phyloP scores from a whole-genome alignment of 2,797 vertebrate genomes.

The Hylomyscus alleni region DNA sequence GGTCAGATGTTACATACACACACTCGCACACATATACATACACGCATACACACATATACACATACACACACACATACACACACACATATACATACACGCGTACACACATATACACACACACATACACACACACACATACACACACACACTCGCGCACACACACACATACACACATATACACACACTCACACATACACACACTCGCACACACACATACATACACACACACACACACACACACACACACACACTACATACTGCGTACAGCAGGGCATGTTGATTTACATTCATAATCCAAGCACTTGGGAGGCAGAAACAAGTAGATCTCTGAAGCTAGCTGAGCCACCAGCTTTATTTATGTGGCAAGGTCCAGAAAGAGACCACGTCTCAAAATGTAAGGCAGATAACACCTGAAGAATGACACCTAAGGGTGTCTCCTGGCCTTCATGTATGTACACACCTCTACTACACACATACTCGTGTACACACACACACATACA shows the following conservation, averaged over 20 bases:
- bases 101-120: no score
- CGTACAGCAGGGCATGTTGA: not conserved
- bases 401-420: not conserved
- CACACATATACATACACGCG: no score
- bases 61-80: no score
- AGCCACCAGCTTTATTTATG: not conserved
- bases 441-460: not conserved
- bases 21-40: no score
- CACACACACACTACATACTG: no score
- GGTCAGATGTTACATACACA: not conserved
- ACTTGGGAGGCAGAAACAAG: not conserved
- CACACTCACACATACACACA: no score
- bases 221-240: no score
- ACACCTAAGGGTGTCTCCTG: not conserved
- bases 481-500: not conserved
- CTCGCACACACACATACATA: no score
- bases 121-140: no score
- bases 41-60: no score
- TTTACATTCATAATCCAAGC: not conserved
- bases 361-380: not conserved
- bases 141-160: no score
- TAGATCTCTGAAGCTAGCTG: not conserved
- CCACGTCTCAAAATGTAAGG: not conserved
- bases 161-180: no score
- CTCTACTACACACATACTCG: not conserved